Conservation (phyloP, 2,797 vertebrate species). For the Molothrus ater region DNA sequence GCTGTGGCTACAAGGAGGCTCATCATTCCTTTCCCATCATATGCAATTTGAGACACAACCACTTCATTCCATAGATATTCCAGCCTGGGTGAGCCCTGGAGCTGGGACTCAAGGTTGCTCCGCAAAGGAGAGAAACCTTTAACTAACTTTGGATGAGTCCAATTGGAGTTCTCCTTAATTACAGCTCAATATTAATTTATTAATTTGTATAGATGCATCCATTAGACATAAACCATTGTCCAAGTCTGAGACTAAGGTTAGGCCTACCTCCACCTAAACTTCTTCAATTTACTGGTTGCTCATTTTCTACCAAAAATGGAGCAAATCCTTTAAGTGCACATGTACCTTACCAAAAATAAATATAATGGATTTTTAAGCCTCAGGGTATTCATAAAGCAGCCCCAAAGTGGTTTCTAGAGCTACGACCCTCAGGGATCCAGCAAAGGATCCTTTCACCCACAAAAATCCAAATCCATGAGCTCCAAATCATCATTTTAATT, state of each 20-base stretch:
- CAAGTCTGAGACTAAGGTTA: no score
- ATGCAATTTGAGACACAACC: not conserved
- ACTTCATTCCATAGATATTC: not conserved
- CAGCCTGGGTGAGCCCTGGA: not conserved
- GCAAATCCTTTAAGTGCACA: not conserved
- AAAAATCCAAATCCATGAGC: not conserved
- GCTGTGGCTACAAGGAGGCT: not conserved
- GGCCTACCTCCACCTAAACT: no score
- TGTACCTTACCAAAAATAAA: not conserved
- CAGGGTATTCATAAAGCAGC: not conserved
- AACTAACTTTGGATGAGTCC: not conserved
- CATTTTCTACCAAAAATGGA: not conserved
- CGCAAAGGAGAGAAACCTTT: not conserved
- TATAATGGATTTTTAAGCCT: not conserved
- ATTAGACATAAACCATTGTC: no score
- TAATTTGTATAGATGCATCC: no score
- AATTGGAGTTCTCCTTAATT: not conserved
- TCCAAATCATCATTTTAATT: not conserved
- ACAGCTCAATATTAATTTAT: rapidly evolving
- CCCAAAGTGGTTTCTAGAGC: not conserved
- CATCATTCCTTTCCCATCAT: not conserved
- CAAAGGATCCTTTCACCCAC: not conserved
- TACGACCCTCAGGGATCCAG: not conserved
- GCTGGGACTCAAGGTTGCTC: rapidly evolving
- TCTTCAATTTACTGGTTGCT: no score